Conservation (phyloP, 2,113 vertebrate genomes). For the Dicentrarchus labrax region DNA sequence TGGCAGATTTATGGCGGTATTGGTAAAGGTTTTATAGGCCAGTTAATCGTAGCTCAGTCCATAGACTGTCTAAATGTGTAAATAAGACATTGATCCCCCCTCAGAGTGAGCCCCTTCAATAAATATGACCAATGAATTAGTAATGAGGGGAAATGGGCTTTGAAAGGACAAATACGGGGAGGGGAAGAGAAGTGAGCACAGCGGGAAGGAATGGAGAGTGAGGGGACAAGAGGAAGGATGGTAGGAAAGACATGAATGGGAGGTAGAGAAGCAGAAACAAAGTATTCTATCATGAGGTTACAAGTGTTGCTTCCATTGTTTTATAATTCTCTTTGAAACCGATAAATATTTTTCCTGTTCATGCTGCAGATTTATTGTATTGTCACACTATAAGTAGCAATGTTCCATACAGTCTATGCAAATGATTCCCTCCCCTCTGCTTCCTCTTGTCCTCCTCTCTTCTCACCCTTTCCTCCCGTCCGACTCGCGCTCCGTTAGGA, state of each 20-base stretch:
- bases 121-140: constrained; percentile 83
- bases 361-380: constrained; percentile 16
- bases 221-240: background rate
- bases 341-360: constrained; percentile 38
- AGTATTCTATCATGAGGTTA: background rate
- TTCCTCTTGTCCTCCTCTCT: background rate
- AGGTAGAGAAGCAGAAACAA: background rate
- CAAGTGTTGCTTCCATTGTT: constrained; percentile 3
- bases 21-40: constrained; percentile 75
- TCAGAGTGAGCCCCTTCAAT: constrained; percentile 68
- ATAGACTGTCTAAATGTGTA: constrained; percentile 78
- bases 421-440: constrained; percentile 5
- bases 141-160: constrained; percentile 80
- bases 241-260: background rate
- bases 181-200: constrained; percentile 3
- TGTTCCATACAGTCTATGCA: constrained; percentile 39
- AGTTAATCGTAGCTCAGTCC: constrained; percentile 75
- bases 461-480: constrained; percentile 18
- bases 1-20: constrained; percentile 69
- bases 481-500: constrained; percentile 54
- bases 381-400: constrained; percentile 22
- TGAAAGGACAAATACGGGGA: constrained; percentile 38
- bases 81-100: constrained; percentile 83
- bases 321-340: constrained; percentile 32
- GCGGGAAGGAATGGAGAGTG: background rate